phyloP scores from a whole-genome alignment of 2,797 vertebrate species.

The Sebastolobus alascanus region DNA sequence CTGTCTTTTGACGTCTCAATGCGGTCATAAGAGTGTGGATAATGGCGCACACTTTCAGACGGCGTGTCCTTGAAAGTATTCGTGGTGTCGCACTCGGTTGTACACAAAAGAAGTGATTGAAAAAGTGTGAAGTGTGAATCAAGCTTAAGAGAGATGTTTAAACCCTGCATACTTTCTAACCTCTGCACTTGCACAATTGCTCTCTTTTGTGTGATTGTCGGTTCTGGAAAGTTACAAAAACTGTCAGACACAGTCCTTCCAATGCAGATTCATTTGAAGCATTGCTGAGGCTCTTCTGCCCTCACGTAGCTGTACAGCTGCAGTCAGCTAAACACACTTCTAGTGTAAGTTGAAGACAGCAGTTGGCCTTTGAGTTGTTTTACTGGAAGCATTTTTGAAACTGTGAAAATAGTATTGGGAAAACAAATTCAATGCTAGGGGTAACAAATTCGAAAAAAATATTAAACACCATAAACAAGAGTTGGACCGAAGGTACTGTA shows the following conservation, averaged over 20 bases:
- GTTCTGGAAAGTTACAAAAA: conserved; percentile 10
- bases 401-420: background rate
- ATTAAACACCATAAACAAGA: background rate
- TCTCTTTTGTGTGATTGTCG: background rate
- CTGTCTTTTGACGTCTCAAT: background rate
- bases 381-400: background rate
- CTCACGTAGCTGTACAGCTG: background rate
- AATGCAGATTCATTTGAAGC: background rate
- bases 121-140: background rate
- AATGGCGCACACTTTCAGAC: background rate
- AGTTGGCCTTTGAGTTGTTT: background rate
- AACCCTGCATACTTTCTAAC: background rate
- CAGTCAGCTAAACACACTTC: background rate
- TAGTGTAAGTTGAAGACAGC: background rate
- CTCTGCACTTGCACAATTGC: background rate
- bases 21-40: background rate
- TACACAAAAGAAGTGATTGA: background rate
- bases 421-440: background rate
- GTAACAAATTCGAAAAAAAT: background rate
- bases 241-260: background rate
- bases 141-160: background rate
- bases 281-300: background rate
- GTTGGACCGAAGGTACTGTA: background rate
- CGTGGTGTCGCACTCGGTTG: background rate
- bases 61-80: background rate